Evolutionary conservation across 2,797 vertebrate genomes (phyloP), one percentile per base, ranked within the genome.

Genomic region (Enteromius viviparus): DNA sequence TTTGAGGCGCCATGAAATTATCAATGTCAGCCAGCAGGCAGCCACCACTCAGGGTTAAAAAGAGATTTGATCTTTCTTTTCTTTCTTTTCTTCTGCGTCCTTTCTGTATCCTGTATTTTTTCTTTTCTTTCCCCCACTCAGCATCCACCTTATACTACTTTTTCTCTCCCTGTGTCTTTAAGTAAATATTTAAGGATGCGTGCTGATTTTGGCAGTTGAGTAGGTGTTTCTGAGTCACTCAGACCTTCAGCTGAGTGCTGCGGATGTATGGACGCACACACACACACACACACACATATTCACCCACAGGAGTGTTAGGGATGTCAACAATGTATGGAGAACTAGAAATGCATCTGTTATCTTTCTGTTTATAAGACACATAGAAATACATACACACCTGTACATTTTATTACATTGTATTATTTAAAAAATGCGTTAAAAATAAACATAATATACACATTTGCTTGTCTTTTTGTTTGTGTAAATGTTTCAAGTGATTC

Each of bases 1-100:
- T 95, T 92, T 92, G 94, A 94, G 92, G 87, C 91, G 89, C 91
- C 92, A 94, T 94, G 93, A 95, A 95, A 95, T 94, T 90, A 94
- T 94, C 94, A 92, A 89, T 93, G 92, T 92, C 91, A 92, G 94
- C 91, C 94, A 89, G 90, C 91, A 94, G 92, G 91, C 92, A 90
- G 89, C 84, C 82, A 78, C 79, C 89, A 92, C 91, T 89, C 77
- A 72, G 74, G 89, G 92, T 85, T 84, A 90, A 85, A 86, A 69
- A 89, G 83, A 66, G 64, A 88, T 91, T 91, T 88, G 15, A n/a
- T 85, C 71, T 89, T 87, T n/a, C 71, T 89, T 87, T n/a, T 70
- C 76, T 83, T 58, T 37, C 14, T 47, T 14, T 76, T 40, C 81
- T 80, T 85, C 74, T 66, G 26, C 80, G 79, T 88, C 81, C 85